These are phyloP conservation scores for Pediacus dermestoides DNA, from an alignment of 2,888 invertebrate genomes.

Conservation along the genomic window DNA sequence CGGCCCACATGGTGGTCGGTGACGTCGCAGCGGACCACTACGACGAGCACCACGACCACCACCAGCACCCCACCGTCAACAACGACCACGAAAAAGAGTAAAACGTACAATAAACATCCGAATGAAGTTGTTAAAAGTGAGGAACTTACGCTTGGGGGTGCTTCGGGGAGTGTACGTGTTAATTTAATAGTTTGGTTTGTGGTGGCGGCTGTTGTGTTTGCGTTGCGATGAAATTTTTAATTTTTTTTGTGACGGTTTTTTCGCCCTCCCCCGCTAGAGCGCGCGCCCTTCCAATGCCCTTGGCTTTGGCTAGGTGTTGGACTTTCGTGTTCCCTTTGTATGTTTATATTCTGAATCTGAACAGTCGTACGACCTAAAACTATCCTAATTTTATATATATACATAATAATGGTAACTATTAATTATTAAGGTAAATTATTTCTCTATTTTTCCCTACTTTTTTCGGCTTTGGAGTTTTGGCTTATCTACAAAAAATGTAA, in stretches of 20 bases:
- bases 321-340: constrained; percentile 29
- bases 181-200: constrained; percentile 35
- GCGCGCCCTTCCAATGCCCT: no score
- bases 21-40: constrained; percentile 47
- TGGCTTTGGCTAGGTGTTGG: no score
- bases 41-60: constrained; percentile 46
- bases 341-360: constrained; percentile 29
- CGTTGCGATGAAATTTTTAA: constrained; percentile 41
- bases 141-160: constrained; percentile 74
- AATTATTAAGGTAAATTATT: constrained; percentile 40
- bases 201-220: constrained; percentile 34
- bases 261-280: no score
- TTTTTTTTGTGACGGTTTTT: no score
- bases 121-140: constrained; percentile 93
- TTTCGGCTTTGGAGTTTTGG: no score
- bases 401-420: constrained; percentile 35
- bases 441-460: constrained; percentile 12
- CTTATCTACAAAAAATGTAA: no score
- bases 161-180: constrained; percentile 22
- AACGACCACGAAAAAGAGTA: constrained; percentile 66
- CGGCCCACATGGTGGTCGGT: constrained; percentile 47
- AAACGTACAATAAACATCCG: constrained; percentile 73
- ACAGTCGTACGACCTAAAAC: constrained; percentile 29
- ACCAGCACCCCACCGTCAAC: constrained; percentile 48
- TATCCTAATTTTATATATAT: constrained; percentile 39